These are phyloP conservation scores for Meteorus sp. DNA, from an alignment of 1,140 invertebrate species.

Conservation along the genomic window DNA sequence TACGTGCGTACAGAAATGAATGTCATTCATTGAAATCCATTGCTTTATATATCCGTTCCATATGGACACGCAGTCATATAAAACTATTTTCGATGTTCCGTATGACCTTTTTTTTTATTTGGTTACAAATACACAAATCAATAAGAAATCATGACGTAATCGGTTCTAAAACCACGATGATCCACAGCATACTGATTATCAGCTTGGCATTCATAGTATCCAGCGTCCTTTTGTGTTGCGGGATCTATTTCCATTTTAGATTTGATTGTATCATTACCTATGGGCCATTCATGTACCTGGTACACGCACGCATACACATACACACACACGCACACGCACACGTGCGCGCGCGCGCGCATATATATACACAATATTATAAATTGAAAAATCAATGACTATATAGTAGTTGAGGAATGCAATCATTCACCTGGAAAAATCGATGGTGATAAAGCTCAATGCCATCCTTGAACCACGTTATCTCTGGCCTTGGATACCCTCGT, in stretches of 20 bases:
- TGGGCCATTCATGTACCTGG: constrained; percentile 84
- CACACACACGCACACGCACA: constrained; percentile 54
- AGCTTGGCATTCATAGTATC: constrained; percentile 74
- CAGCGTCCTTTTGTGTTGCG: constrained; percentile 80
- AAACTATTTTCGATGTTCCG: neutral
- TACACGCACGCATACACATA: constrained; percentile 50
- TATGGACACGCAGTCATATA: neutral
- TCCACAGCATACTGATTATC: constrained; percentile 79
- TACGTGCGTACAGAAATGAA: constrained; percentile 10
- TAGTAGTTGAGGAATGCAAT: neutral
- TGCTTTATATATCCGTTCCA: neutral
- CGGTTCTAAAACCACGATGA: constrained; percentile 69
- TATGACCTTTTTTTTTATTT: neutral
- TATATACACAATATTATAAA: neutral
- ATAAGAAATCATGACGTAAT: constrained; percentile 70
- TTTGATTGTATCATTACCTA: constrained; percentile 80
- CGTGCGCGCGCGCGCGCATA: constrained; percentile 46
- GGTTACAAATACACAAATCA: constrained; percentile 37
- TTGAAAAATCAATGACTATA: constrained; percentile 11
- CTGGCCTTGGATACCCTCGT: constrained; percentile 78
- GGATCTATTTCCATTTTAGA: constrained; percentile 92
- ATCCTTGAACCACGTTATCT: constrained; percentile 92
- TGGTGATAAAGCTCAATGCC: constrained; percentile 87
- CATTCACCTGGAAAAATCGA: constrained; percentile 81
- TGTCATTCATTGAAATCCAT: constrained; percentile 17